phyloP scores from a whole-genome alignment of 2,113 vertebrate species.

The Stegastes partitus region DNA sequence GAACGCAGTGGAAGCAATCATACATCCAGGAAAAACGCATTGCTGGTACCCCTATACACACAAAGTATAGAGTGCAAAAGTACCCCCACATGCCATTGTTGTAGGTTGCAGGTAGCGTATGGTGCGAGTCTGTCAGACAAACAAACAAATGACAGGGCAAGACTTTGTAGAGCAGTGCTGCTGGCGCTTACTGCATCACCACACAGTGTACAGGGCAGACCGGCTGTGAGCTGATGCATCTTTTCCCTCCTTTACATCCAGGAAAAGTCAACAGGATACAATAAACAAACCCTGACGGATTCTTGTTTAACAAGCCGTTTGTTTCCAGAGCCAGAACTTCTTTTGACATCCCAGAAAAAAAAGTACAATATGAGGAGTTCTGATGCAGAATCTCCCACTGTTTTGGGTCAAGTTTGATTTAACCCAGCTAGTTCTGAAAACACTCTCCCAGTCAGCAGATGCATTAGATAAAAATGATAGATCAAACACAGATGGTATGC shows the following conservation, averaged over 20 bases:
- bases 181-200: constrained; percentile 25
- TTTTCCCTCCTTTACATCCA: constrained; percentile 7
- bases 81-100: constrained; percentile 12
- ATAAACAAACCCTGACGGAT: constrained; percentile 1
- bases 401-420: constrained; percentile 60
- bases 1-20: not conserved
- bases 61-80: constrained; percentile 3
- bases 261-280: not conserved
- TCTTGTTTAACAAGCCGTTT: constrained; percentile 1
- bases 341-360: not conserved
- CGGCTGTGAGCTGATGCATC: constrained; percentile 14
- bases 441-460: constrained; percentile 31
- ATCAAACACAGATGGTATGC: constrained; percentile 48
- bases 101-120: constrained; percentile 15
- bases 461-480: constrained; percentile 61
- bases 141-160: not conserved
- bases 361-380: not conserved
- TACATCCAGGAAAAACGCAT: not conserved
- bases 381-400: constrained; percentile 15
- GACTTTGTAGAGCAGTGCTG: constrained; percentile 1
- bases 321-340: constrained; percentile 1
- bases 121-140: constrained; percentile 9
- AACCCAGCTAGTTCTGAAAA: constrained; percentile 34
- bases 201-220: constrained; percentile 29
- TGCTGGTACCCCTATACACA: not conserved